Conservation (phyloP, 53 echinoderm and acorn worm species). For the Paracentrotus lividus region DNA sequence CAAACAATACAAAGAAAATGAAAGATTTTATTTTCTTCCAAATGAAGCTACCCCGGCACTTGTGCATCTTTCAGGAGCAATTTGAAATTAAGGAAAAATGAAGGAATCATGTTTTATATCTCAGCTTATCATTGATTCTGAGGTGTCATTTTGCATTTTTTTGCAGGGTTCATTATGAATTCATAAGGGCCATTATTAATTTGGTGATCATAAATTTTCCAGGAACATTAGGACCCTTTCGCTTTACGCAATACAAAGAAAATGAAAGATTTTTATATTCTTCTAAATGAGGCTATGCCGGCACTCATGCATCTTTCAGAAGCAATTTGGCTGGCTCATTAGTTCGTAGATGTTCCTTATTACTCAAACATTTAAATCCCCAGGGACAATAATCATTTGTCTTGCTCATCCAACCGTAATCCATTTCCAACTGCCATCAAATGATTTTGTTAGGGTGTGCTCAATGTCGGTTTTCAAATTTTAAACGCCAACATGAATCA, state of each 20-base stretch:
- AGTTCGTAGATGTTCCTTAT: constrained; percentile 9
- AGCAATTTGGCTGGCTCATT: not conserved
- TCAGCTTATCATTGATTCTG: too few relatives aligned
- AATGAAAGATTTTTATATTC: not conserved
- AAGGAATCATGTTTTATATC: too few relatives aligned
- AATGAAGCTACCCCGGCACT: not conserved
- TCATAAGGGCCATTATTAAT: not conserved
- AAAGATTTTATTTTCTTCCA: not conserved
- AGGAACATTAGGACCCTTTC: not conserved
- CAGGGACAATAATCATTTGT: not conserved
- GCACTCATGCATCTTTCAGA: not conserved
- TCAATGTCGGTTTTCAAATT: too few relatives aligned
- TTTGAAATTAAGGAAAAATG: not conserved
- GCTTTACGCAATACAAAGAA: not conserved
- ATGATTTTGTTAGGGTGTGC: too few relatives aligned
- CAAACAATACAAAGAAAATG: not conserved
- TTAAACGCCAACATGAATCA: too few relatives aligned
- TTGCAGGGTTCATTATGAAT: not conserved
- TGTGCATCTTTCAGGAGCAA: not conserved
- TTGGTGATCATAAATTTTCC: not conserved
- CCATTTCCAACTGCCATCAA: not conserved
- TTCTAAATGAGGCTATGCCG: not conserved
- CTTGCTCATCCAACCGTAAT: constrained; percentile 25
- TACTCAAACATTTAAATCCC: not conserved
- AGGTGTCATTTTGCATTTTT: too few relatives aligned